Base-by-base conservation (phyloP, 2,888 invertebrate species). In the Rhagophthalmus giganteus region DNA sequence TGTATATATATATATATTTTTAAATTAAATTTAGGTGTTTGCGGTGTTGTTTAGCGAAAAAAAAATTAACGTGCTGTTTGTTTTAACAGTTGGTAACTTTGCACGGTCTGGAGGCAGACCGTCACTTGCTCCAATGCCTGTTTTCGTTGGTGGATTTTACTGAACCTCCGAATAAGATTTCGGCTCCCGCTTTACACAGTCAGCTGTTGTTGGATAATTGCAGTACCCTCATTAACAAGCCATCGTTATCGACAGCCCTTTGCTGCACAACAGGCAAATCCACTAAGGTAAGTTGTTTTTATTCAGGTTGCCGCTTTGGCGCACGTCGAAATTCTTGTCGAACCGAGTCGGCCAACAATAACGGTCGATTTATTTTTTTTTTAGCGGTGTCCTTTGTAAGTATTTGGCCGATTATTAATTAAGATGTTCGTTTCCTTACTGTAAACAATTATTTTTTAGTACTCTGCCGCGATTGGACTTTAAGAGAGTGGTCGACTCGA, bases 51-150 rank as follows among this genome's bases (percentile, higher is more conserved):
- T 37, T 30, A 24, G 9, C n/a, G 5, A 25, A 11, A 26, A 52
- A 2, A 25, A 6, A 55, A 51, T 64, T 42, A 26, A 44, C 28
- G 39, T 64, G 65, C 69, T 62, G 68, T 64, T 69, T 74, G 74
- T 55, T 78, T 63, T 65, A 57, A 63, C 64, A 95, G 94, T 83
- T 94, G 79, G 88, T 94, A 72, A 84, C 84, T 80, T 83, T 86
- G 74, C 90, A 93, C 85, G 95, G 95, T 78, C 85, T 92, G 81
- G 94, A 95, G 86, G 94, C 94, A 79, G 94, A 95, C 82, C 88
- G 94, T 81, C 94, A 95, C 83, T 86, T 94, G 77, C 86, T 94
- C 82, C 92, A 91, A 82, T 91, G 91, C 80, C 85, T 96, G 76
- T 89, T 95, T 78, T 90, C 93, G 69, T 85, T 86, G 69, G 87